Base-by-base conservation (phyloP, 2,113 vertebrate genomes). In the Toxotes chatareus region DNA sequence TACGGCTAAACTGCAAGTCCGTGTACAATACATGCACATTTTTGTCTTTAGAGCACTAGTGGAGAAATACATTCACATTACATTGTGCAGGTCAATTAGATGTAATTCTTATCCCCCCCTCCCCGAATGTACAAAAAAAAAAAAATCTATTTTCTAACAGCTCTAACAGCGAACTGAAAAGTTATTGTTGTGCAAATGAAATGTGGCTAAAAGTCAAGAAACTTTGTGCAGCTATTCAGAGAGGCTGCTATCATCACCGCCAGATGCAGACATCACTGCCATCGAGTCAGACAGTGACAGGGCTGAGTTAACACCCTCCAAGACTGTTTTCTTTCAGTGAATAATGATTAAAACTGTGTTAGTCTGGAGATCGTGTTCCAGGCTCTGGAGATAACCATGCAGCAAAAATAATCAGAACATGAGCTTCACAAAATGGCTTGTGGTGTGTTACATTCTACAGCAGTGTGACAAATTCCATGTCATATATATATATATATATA, bases 161-260 rank as follows among this genome's bases (percentile, higher is more conserved):
- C 14, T 53, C n/a, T n/a, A n/a, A n/a, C n/a, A n/a, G n/a, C 3
- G 7, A 72, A 47, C 23, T 21, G 38, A 34, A 59, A 59, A 34
- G 65, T 82, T 66, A 73, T 74, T 86, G 74, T 42, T 44, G 32
- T 74, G 73, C 36, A 82, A 82, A 85, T 82, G 21, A 70, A 51
- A 78, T 44, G 68, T 57, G 49, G 64, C 16, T 49, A 71, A 62
- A 73, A 80, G 59, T 63, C 60, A 76, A 55, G 36, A 63, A 44
- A 53, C n/a, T 21, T 17, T n/a, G 19, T 79, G 42, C 57, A 60
- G 81, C 56, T 42, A 53, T 65, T 81, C 31, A 69, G 51, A 69
- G 42, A 9, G 62, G 40, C 42, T 79, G 27, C 71, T 61, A 65
- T 87, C 65, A 27, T 27, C 3, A 23, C 68, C 32, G 57, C 69